Evolutionary conservation across 1,140 invertebrate genomes (phyloP).

Genomic region (Colletes latitarsis): DNA sequence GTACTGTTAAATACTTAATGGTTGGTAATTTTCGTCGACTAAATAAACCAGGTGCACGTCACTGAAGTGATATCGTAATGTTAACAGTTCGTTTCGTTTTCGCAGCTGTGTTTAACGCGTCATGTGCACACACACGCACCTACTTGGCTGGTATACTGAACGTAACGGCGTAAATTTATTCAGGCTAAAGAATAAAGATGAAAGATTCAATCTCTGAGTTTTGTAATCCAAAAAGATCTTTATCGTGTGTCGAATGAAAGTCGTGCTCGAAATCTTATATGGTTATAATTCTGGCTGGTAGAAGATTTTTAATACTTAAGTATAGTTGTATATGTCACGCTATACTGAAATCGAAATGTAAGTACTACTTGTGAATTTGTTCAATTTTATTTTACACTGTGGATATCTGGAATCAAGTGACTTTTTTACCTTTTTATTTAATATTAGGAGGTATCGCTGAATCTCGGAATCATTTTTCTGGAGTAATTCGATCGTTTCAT

Average conservation of each 20-base stretch:
- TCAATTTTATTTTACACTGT: no score
- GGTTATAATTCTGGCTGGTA: no score
- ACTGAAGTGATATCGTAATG: constrained; percentile 15
- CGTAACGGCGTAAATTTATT: neutral
- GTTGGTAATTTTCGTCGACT: neutral
- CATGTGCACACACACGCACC: constrained; percentile 1
- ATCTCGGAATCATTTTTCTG: neutral
- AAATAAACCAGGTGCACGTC: constrained; percentile 16
- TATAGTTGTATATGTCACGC: no score
- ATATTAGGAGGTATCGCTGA: neutral
- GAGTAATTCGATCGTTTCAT: neutral
- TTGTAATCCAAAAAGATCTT: no score
- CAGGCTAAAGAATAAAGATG: no score
- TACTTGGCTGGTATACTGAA: neutral
- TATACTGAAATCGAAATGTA: no score
- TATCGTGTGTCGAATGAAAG: no score
- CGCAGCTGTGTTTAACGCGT: constrained; percentile 30
- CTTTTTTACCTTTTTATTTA: neutral
- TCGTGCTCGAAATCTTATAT: no score
- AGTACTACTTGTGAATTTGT: no score
- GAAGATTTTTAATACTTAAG: no score
- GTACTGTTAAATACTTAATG: neutral
- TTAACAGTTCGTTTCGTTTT: constrained; percentile 23
- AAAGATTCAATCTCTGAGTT: no score
- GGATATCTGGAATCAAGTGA: no score